Conservation (phyloP, 2,113 vertebrate species). For the Thinocorus orbignyianus region DNA sequence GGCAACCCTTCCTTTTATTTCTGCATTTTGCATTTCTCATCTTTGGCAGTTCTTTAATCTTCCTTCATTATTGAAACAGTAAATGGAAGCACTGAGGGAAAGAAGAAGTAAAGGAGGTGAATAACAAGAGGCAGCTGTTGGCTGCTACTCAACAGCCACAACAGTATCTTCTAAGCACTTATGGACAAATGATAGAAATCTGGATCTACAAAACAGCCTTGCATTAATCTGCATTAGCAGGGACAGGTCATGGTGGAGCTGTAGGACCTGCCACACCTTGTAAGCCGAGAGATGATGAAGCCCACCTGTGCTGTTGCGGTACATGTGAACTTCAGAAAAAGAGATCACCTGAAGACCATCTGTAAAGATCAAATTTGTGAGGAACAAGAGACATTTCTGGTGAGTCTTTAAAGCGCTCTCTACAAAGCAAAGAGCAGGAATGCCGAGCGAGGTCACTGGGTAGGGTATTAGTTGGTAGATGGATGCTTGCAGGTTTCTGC, state of each 20-base stretch:
- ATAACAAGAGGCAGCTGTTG: conserved; percentile 45
- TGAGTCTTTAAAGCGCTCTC: neutral
- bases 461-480: neutral
- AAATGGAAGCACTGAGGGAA: neutral
- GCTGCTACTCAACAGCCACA: neutral
- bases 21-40: conserved; percentile 1
- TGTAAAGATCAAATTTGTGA: neutral
- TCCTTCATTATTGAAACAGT: neutral
- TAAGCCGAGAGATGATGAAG: neutral
- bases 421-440: neutral
- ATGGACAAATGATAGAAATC: neutral
- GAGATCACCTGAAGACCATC: neutral
- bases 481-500: neutral
- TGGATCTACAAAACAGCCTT: neutral
- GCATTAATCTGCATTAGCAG: neutral
- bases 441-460: neutral
- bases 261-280: neutral
- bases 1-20: neutral
- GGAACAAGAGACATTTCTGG: neutral
- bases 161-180: neutral
- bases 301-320: neutral
- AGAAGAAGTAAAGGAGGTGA: conserved; percentile 1
- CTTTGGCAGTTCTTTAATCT: conserved; percentile 41
- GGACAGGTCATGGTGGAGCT: neutral
- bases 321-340: neutral